These are phyloP conservation scores for Timandra comae DNA, from an alignment of 2,888 invertebrate genomes.

Conservation along the genomic window DNA sequence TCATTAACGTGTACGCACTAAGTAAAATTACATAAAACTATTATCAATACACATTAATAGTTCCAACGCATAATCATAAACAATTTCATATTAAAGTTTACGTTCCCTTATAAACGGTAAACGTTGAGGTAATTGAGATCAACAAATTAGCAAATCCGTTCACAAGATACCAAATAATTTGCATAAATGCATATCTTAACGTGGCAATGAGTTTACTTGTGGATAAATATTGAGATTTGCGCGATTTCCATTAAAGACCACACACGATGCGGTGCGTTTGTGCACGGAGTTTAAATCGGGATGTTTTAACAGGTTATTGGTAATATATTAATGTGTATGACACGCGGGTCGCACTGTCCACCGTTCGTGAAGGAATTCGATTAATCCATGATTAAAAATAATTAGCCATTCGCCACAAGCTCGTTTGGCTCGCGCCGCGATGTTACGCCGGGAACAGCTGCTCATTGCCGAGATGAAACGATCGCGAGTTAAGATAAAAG, in stretches of 20 bases:
- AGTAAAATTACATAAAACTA: too few species aligned
- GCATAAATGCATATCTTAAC: slow-evolving; percentile 43
- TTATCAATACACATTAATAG: too few species aligned
- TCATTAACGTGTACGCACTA: too few species aligned
- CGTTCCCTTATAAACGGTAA: background rate
- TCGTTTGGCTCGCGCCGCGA: slow-evolving; percentile 22
- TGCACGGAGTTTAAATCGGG: too few species aligned
- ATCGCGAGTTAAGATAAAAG: too few species aligned
- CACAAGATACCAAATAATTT: slow-evolving; percentile 21
- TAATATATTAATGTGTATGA: slow-evolving; percentile 33
- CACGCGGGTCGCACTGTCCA: slow-evolving; percentile 39
- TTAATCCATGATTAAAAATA: slow-evolving; percentile 58
- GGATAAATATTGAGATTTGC: slow-evolving; percentile 61
- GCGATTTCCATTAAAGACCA: slow-evolving; percentile 50
- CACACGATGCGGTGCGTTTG: slow-evolving; percentile 52
- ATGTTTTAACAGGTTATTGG: slow-evolving; percentile 50
- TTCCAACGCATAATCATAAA: too few species aligned
- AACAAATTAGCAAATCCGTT: slow-evolving; percentile 13
- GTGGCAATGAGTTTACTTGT: slow-evolving; percentile 43
- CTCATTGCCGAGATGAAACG: too few species aligned
- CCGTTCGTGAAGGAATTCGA: slow-evolving; percentile 41
- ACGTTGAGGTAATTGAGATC: slow-evolving; percentile 6
- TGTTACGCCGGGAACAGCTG: background rate
- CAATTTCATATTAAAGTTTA: too few species aligned
- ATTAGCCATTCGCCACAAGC: slow-evolving; percentile 50